Conservation (phyloP, 2,113 vertebrate genomes). For the Clarias batrachus region DNA sequence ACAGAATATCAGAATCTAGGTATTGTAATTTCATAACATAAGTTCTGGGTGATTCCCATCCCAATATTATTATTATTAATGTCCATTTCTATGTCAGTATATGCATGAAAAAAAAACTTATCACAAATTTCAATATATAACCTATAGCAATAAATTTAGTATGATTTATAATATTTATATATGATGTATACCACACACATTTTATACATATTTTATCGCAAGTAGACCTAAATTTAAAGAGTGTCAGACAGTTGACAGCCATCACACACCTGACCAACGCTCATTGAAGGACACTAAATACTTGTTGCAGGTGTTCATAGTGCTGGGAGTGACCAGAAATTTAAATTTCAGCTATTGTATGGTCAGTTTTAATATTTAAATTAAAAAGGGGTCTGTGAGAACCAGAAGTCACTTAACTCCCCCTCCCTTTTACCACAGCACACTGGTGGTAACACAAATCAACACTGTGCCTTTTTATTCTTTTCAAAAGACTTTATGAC, state of each 20-base stretch:
- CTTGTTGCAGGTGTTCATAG: background rate
- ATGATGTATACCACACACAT: too few relatives aligned
- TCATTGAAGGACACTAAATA: background rate
- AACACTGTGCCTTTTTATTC: slow-evolving; percentile 43
- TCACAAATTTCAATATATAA: too few relatives aligned
- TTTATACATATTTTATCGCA: too few relatives aligned
- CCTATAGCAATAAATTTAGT: too few relatives aligned
- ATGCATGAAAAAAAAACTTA: too few relatives aligned
- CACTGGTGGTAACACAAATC: background rate
- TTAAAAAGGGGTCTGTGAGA: slow-evolving; percentile 42
- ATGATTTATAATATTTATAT: too few relatives aligned
- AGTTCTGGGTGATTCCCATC: too few relatives aligned
- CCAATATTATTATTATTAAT: background rate
- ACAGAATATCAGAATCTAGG: too few relatives aligned
- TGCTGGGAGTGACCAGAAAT: background rate
- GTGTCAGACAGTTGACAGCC: background rate
- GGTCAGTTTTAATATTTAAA: slow-evolving; percentile 57
- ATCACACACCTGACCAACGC: background rate
- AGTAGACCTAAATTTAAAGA: too few relatives aligned
- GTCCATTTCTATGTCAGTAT: background rate
- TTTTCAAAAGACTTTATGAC: slow-evolving; percentile 58
- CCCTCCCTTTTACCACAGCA: background rate
- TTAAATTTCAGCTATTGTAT: slow-evolving; percentile 42
- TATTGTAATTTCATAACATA: too few relatives aligned
- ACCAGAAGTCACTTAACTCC: slow-evolving; percentile 46